Evolutionary conservation across 2,888 invertebrate genomes (phyloP), one percentile per base, ranked within the genome.

Genomic region (Campopleginae sp.): DNA sequence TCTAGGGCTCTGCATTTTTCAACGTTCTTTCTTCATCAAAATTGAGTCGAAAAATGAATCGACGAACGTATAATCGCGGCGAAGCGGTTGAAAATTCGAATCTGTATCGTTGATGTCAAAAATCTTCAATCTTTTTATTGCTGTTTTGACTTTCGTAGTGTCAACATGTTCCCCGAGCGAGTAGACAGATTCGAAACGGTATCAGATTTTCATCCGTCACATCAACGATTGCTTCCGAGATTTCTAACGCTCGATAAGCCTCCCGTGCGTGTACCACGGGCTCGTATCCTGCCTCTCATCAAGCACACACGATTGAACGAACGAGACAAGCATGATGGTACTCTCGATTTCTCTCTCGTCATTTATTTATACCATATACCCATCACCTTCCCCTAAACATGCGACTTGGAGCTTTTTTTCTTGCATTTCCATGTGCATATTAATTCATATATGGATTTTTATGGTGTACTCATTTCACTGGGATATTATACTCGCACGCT

Each of bases 331-430:
- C 84, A 76, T 68, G 58, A 78, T 68, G 58, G 44, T 78, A 81
- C 81, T 81, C 84, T 81, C 81, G 80, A 78, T 84, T 81, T 84
- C 76, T 84, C 78, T 77, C 78, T 78, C 61, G 23, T 82, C 72
- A 68, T 82, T 78, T 74, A 78, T 77, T 78, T 78, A 61, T 66
- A 77, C 54, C 12, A 7, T 27, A 23, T 19, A 19, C 71, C 44
- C 38, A 66, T 48, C 76, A 51, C 17, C 58, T 58, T 12, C 65
- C 23, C 8, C 10, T 63, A 27, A 51, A 51, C 44, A 23, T 46
- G 38, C 51, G 38, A 48, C 33, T 14, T 19, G 23, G 17, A 44
- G 4, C 4, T 46, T 38, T 46, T 38, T 68, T 23, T 33, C 44
- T 74, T 10, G 42, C 19, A 65, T 31, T 7, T 1, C 27, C 17